phyloP scores from a whole-genome alignment of 1,140 invertebrate genomes.

The Drosophila nigromelanica region DNA sequence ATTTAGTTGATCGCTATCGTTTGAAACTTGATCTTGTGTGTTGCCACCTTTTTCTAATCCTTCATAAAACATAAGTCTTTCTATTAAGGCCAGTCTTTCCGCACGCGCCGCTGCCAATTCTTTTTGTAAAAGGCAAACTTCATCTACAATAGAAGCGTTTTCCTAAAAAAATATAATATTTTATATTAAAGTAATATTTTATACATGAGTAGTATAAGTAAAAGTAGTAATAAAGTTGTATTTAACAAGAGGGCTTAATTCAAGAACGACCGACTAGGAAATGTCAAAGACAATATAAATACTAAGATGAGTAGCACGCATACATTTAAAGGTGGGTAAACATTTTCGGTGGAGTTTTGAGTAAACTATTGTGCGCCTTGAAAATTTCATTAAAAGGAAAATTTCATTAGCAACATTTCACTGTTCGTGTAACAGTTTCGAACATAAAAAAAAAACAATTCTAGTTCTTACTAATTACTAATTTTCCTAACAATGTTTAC shows the following conservation, averaged over 20 bases:
- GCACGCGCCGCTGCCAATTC: constrained; percentile 89
- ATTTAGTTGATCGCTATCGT: constrained; percentile 32
- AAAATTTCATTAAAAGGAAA: too few relatives aligned
- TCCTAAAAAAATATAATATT: constrained; percentile 85
- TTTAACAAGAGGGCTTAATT: too few relatives aligned
- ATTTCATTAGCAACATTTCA: too few relatives aligned
- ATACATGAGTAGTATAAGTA: background rate
- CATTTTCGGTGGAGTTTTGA: too few relatives aligned
- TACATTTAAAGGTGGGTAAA: too few relatives aligned
- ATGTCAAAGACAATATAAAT: background rate
- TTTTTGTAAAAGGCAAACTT: constrained; percentile 89
- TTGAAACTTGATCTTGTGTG: constrained; percentile 22
- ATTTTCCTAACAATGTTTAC: too few relatives aligned
- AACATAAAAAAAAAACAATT: too few relatives aligned
- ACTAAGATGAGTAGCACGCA: background rate
- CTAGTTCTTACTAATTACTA: too few relatives aligned
- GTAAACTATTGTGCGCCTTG: too few relatives aligned
- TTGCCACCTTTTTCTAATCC: constrained; percentile 56
- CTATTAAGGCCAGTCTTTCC: constrained; percentile 89
- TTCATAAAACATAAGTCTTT: constrained; percentile 87
- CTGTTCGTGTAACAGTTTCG: too few relatives aligned
- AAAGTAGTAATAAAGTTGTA: too few relatives aligned
- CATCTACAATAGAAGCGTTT: constrained; percentile 92
- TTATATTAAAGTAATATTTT: background rate
- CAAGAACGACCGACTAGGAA: too few relatives aligned